A percentile compares a stretch with the other conserved stretches of the same genome.
Conservation (phyloP, 2,888 invertebrate species). For the Caenorhabditis doughertyi region DNA sequence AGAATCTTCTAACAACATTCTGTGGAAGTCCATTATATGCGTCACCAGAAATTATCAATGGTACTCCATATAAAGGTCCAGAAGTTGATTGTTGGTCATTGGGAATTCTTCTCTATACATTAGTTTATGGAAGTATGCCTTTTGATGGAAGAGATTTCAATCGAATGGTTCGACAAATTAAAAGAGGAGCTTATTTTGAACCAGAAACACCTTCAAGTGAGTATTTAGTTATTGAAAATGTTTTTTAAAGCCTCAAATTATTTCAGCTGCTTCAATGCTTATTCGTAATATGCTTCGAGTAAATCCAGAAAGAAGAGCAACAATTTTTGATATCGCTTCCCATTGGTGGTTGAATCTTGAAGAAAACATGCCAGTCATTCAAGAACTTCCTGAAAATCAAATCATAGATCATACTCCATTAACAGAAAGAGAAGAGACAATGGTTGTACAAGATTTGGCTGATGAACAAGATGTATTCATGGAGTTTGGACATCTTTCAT, state of each 20-base stretch:
- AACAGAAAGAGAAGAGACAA: constrained; percentile 81
- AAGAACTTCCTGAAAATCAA: constrained; percentile 83
- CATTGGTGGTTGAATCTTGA: constrained; percentile 95
- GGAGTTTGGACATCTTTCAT: constrained; percentile 81
- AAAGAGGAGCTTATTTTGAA: constrained; percentile 97
- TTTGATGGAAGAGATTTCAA: constrained; percentile 98
- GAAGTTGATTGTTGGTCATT: constrained; percentile 91
- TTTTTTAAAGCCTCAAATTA: not conserved
- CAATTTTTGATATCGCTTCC: constrained; percentile 94
- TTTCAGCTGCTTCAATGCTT: constrained; percentile 91
- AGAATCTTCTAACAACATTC: constrained; percentile 84
- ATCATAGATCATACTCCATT: constrained; percentile 82
- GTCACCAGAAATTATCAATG: constrained; percentile 84
- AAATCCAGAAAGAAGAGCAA: constrained; percentile 91
- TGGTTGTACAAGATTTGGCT: constrained; percentile 82
- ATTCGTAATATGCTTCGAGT: constrained; percentile 96
- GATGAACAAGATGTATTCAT: constrained; percentile 83
- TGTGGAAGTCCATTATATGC: constrained; percentile 85
- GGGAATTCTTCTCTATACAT: constrained; percentile 96
- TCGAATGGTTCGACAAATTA: constrained; percentile 95
- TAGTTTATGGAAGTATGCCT: constrained; percentile 99
- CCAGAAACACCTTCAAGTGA: constrained; percentile 90
- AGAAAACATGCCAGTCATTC: constrained; percentile 82
- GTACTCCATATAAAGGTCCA: constrained; percentile 89
- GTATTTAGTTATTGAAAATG: not conserved